These are phyloP conservation scores for Pundamilia nyererei DNA, from an alignment of 2,113 vertebrate genomes.

Conservation along the genomic window DNA sequence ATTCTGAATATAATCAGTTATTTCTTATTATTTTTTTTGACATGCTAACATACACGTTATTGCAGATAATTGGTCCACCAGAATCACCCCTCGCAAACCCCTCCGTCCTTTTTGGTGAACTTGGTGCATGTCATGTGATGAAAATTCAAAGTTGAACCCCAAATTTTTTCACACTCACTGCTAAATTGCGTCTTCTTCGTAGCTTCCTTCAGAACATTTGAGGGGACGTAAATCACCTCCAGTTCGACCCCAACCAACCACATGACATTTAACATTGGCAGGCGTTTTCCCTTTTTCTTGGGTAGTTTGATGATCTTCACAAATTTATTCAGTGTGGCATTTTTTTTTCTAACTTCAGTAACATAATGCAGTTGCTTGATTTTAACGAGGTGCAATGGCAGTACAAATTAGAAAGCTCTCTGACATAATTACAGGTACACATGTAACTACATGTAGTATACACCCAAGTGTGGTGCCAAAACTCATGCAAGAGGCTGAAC, in stretches of 20 bases:
- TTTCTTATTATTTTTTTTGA: background rate
- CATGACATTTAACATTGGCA: background rate
- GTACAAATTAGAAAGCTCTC: background rate
- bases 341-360: constrained; percentile 25
- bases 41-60: background rate
- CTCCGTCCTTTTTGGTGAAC: constrained; percentile 9
- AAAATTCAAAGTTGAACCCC: background rate
- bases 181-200: background rate
- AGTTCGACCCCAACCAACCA: constrained; percentile 57
- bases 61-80: constrained; percentile 55
- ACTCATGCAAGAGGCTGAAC: background rate
- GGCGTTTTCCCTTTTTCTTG: background rate
- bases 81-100: constrained; percentile 64
- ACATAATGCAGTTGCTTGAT: background rate
- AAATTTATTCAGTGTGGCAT: constrained; percentile 24
- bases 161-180: background rate
- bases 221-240: rapidly evolving
- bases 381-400: background rate
- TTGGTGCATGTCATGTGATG: constrained; percentile 50
- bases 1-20: background rate
- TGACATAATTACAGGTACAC: background rate
- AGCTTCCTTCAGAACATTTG: constrained; percentile 42
- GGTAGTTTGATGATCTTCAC: constrained; percentile 29
- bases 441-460: background rate
- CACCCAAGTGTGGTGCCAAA: background rate